Percentiles rank a stretch among this genome's conserved stretches.
Conservation (phyloP, 1,140 invertebrate genomes). For the Campodea augens region DNA sequence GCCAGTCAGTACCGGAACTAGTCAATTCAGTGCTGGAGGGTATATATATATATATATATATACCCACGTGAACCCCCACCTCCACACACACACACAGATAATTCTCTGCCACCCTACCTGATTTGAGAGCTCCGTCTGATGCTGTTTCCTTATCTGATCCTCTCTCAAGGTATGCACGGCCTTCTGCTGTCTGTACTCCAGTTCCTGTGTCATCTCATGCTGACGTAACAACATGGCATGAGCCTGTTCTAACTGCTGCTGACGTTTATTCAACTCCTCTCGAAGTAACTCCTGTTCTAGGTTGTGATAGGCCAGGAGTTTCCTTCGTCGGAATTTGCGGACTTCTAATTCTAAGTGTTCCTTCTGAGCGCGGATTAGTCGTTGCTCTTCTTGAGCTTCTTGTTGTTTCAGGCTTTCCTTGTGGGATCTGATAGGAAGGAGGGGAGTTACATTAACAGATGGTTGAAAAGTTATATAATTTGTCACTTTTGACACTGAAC, state of each 20-base stretch:
- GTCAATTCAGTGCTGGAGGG: too few species aligned
- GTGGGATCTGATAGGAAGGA: conserved; percentile 38
- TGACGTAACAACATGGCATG: conserved; percentile 88
- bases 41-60: too few species aligned
- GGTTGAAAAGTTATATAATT: not conserved
- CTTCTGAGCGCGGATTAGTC: conserved; percentile 66
- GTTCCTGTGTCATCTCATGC: conserved; percentile 89
- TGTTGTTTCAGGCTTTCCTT: conserved; percentile 82
- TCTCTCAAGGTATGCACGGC: conserved; percentile 80
- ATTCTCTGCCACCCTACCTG: too few species aligned
- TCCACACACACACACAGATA: too few species aligned
- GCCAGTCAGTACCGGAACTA: too few species aligned
- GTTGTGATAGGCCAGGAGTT: conserved; percentile 65
- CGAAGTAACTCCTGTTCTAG: conserved; percentile 77
- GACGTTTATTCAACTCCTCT: conserved; percentile 85
- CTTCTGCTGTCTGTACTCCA: conserved; percentile 88
- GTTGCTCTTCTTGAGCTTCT: conserved; percentile 75
- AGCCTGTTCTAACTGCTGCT: conserved; percentile 83
- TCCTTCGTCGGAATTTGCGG: conserved; percentile 76
- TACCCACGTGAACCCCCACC: too few species aligned
- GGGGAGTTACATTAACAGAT: too few species aligned
- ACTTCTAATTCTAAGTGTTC: conserved; percentile 84
- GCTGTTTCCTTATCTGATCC: conserved; percentile 72
- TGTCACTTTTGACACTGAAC: not conserved
- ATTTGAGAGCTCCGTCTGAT: conserved; percentile 86